Evolutionary conservation across 92 coral and sea anemone species (phyloP).

Genomic region (Pocillopora meandrina): DNA sequence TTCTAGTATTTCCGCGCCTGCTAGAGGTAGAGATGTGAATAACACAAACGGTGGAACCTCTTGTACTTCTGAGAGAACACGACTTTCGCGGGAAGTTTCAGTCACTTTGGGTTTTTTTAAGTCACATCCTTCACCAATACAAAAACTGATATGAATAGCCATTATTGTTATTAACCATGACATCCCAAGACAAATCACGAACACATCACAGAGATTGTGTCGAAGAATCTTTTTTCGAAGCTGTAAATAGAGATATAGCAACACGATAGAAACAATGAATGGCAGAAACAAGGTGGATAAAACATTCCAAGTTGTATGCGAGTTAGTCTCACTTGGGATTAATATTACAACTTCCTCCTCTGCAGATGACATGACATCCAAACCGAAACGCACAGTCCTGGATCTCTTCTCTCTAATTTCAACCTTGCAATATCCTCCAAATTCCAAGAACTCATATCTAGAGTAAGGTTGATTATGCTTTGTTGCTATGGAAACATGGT

Average conservation of each 20-base stretch:
- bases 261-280: not conserved
- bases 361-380: constrained; percentile 11
- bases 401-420: constrained; percentile 24
- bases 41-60: constrained; percentile 71
- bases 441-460: constrained; percentile 75
- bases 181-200: constrained; percentile 17
- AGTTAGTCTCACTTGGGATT: not conserved
- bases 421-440: constrained; percentile 88
- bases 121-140: constrained; percentile 23
- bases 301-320: constrained; percentile 10
- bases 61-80: constrained; percentile 3
- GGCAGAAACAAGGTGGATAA: constrained; percentile 19
- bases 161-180: constrained; percentile 40
- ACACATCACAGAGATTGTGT: constrained; percentile 13
- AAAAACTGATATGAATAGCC: constrained; percentile 23
- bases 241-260: constrained; percentile 44
- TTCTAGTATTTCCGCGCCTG: constrained; percentile 77
- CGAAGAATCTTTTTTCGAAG: constrained; percentile 19
- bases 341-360: not conserved
- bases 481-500: constrained; percentile 78
- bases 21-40: constrained; percentile 85
- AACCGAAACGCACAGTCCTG: constrained; percentile 32
- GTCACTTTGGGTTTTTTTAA: constrained; percentile 5
- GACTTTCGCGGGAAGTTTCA: not conserved
- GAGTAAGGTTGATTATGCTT: constrained; percentile 63